Conservation (phyloP, 2,888 invertebrate genomes). For the Tiliacea citrago region DNA sequence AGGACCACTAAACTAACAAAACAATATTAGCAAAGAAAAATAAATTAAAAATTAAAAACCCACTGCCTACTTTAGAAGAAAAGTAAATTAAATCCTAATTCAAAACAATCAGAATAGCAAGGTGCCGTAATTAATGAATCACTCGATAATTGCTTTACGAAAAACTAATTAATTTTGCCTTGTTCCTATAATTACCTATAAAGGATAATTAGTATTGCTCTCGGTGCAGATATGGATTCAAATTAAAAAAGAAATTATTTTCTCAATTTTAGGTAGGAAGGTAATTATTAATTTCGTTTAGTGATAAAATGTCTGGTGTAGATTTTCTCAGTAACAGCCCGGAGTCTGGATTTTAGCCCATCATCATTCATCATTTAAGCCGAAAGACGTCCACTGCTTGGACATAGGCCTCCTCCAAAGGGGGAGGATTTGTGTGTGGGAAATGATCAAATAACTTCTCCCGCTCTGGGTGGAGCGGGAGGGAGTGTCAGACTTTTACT, state of each 20-base stretch:
- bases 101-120: conserved; percentile 48
- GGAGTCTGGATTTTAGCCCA: too few relatives aligned
- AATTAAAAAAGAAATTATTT: conserved; percentile 45
- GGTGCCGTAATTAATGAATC: conserved; percentile 53
- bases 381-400: too few relatives aligned
- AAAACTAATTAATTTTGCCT: conserved; percentile 58
- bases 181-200: conserved; percentile 58
- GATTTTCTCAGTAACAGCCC: too few relatives aligned
- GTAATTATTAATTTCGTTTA: conserved; percentile 11
- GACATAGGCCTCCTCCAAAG: too few relatives aligned
- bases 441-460: too few relatives aligned
- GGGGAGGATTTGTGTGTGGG: too few relatives aligned
- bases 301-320: neutral
- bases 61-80: neutral
- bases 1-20: too few relatives aligned
- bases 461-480: too few relatives aligned
- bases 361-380: too few relatives aligned
- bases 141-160: conserved; percentile 57
- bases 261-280: conserved; percentile 24
- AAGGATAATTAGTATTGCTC: conserved; percentile 52
- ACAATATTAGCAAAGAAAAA: neutral
- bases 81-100: conserved; percentile 43
- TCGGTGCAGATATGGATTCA: conserved; percentile 33
- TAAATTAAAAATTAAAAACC: conserved; percentile 4
- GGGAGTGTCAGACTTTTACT: too few relatives aligned